Evolutionary conservation across 92 coral and sea anemone genomes (phyloP), one percentile per base, ranked within the genome.

Genomic region (Parazoanthus atlanticus): DNA sequence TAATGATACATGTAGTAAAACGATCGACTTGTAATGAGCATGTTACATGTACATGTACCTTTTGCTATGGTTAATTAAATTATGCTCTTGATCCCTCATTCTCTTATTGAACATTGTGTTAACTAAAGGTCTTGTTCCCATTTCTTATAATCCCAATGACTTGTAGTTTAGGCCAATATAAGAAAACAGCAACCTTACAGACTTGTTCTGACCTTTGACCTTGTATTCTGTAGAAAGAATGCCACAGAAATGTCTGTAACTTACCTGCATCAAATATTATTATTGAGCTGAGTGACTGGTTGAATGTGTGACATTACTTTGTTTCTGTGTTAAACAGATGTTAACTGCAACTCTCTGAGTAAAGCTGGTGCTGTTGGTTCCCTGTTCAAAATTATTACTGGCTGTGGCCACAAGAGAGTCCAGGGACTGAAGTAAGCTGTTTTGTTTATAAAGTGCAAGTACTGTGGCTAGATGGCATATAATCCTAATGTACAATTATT

Each of bases 321-420:
- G 21, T 74, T 33, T 6, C 28, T 41, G 29, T 34, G 36, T 64
- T 47, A 47, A 75, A 49, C 85, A 97, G 99, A 94, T 80, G 99
- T 97, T 12, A 97, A 97, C 80, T 97, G 99, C 89, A 97, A 88
- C 76, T 84, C 86, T 61, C 86, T 97, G 71, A 93, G 96, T 23
- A 97, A 97, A 86, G 93, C 96, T 70, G 99, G 98, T 36, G 96
- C 98, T 76, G 93, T 97, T 29, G 89, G 90, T 64, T 92, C 93
- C 2, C 89, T 97, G 76, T 97, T 97, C 81, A 94, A 92, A 86
- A 92, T 95, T 56, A 90, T 95, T 25, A 88, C 94, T 10, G 93
- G 96, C 81, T 97, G 99, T 93, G 99, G 99, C 26, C 99, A 97
- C 88, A 97, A 95, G 86, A 88, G 99, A 40, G 91, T 95, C 41